A percentile compares a stretch with the other conserved stretches of the same genome.
These are phyloP conservation scores for Danio kyathit DNA, from an alignment of 2,797 vertebrate genomes.

Conservation along the genomic window DNA sequence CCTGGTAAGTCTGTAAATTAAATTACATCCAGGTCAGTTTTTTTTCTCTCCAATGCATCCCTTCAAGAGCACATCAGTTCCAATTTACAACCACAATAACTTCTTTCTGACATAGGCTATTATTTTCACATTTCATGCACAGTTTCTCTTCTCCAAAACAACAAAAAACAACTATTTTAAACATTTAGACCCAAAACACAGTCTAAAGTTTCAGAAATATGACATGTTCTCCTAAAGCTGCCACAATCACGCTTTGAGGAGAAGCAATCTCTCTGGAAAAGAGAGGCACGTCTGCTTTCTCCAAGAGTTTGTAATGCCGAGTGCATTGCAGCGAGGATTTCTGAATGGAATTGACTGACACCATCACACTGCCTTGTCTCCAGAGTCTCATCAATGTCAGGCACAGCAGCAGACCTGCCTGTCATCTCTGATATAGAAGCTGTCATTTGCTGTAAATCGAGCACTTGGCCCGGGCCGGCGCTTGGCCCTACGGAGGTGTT, in stretches of 20 bases:
- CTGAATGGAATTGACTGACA: conserved; percentile 49
- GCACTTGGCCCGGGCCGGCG: conserved; percentile 28
- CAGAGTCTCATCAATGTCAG: conserved; percentile 57
- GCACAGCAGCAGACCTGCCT: conserved; percentile 39
- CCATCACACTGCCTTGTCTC: conserved; percentile 43
- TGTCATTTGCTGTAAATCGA: conserved; percentile 51
- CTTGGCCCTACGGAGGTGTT: conserved; percentile 43
- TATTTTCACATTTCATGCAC: conserved; percentile 47
- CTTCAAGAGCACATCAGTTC: background rate
- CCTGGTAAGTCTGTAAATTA: background rate
- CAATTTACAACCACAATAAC: conserved; percentile 49
- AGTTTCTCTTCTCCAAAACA: conserved; percentile 55
- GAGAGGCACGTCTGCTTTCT: conserved; percentile 18
- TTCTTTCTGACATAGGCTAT: conserved; percentile 5
- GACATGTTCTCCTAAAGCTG: conserved; percentile 55
- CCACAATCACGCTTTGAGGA: conserved; percentile 48
- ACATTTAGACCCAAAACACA: conserved; percentile 57
- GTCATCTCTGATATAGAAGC: conserved; percentile 55
- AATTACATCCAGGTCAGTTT: background rate
- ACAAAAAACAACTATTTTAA: conserved; percentile 56
- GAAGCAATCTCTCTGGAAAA: conserved; percentile 35
- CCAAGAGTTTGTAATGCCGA: conserved; percentile 37
- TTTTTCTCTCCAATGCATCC: background rate
- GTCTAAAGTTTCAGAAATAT: conserved; percentile 62
- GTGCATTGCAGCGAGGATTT: conserved; percentile 34